Base-by-base conservation (phyloP, 2,797 vertebrate genomes). In the Loris lydekkerianus region DNA sequence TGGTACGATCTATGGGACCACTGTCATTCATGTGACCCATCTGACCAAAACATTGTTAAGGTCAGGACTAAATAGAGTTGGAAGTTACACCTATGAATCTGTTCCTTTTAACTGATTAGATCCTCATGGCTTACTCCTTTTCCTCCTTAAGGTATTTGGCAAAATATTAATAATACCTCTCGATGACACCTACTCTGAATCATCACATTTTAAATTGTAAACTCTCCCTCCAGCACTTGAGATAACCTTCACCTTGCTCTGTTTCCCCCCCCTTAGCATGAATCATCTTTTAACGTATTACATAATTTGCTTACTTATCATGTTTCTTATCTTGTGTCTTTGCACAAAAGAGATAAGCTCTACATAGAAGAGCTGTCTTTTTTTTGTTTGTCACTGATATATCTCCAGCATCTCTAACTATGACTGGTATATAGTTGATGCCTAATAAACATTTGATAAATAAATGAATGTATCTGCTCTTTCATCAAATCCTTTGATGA, bases 381-480 rank as follows among this genome's bases (percentile, higher is more conserved):
- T 40, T 46, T 88, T 72, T 40, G 80, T 63, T 88, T 75, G 31
- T 58, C 43, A 91, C 10, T 82, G 70, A 78, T 27, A 60, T 17
- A 37, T 18, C 18, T 18, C 61, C 53, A 92, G 61, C 15, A 94
- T 34, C 34, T 56, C 34, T n/a, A 89, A 85, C 20, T 63, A n/a
- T 49, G 43, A 15, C 2, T 53, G 34, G 27, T 60, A 65, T 63
- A 49, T 61, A 58, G 56, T 7, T 93, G 58, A 21, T 37, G 27
- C 34, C 73, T 90, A 65, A 85, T 46, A 94, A 72, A 56, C 67
- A 56, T 80, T 56, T 95, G 56, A 72, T 29, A 80, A 70, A 58
- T 31, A 5, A 94, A 78, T 27, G 58, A n/a, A 76, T 73, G 1
- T 8, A 83, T 65, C 53, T 80, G 31, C 25, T 53, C 76, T 88